Conservation (phyloP, 2,797 vertebrate genomes). For the Antennarius maculatus region DNA sequence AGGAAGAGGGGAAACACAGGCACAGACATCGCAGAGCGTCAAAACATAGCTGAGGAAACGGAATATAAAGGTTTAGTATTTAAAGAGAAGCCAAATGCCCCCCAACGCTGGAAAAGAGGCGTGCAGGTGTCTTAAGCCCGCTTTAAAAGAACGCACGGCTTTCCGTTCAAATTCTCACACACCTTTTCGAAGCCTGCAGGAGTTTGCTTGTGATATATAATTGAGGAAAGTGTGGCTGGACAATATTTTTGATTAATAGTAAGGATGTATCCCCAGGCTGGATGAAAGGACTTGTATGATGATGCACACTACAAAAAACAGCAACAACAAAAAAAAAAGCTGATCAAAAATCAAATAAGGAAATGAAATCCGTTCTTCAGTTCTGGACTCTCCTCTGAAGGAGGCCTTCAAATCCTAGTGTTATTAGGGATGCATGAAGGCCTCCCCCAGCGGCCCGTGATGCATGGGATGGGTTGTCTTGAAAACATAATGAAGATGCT, state of each 20-base stretch:
- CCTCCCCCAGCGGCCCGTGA: slow-evolving; percentile 37
- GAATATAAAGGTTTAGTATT: slow-evolving; percentile 24
- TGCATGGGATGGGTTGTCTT: slow-evolving; percentile 39
- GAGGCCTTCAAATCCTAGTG: slow-evolving; percentile 31
- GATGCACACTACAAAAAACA: slow-evolving; percentile 57
- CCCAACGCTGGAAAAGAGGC: slow-evolving; percentile 29
- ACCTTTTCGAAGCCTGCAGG: slow-evolving; percentile 43
- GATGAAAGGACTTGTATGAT: slow-evolving; percentile 60
- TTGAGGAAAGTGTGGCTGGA: slow-evolving; percentile 38
- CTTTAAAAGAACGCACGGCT: background rate
- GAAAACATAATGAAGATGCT: slow-evolving; percentile 51
- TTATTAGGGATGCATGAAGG: slow-evolving; percentile 32
- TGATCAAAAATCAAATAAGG: slow-evolving; percentile 33
- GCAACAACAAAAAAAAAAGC: slow-evolving; percentile 51
- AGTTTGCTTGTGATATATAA: slow-evolving; percentile 54
- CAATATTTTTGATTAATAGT: slow-evolving; percentile 59
- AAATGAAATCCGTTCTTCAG: slow-evolving; percentile 27
- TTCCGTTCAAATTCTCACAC: background rate
- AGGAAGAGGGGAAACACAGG: slow-evolving; percentile 40
- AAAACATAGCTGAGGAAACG: slow-evolving; percentile 37
- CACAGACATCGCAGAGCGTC: slow-evolving; percentile 27
- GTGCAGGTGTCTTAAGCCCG: slow-evolving; percentile 23
- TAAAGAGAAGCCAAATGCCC: slow-evolving; percentile 2
- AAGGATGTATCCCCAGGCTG: slow-evolving; percentile 65
- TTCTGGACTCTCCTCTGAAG: slow-evolving; percentile 33